phyloP scores from a whole-genome alignment of 2,888 invertebrate genomes.

The Macrophya annulata region DNA sequence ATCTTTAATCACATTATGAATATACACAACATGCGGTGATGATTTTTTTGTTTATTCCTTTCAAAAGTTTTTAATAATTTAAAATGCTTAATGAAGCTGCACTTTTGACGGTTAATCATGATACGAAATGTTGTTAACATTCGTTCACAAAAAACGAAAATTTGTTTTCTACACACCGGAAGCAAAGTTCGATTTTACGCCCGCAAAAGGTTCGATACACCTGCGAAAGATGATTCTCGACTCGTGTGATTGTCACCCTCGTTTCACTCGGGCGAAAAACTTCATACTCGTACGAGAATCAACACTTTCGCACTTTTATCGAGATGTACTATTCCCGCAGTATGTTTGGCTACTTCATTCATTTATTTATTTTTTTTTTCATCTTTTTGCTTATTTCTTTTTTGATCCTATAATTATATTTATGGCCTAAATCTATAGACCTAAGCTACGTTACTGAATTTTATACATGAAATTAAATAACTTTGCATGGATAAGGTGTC shows the following conservation, averaged over 20 bases:
- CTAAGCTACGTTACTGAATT: neutral
- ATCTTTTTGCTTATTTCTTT: neutral
- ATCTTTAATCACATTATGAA: neutral
- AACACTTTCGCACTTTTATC: no score
- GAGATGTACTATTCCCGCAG: no score
- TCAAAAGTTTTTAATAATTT: neutral
- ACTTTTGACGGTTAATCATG: neutral
- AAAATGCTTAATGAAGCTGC: neutral
- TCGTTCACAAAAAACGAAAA: neutral
- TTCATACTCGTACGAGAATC: no score
- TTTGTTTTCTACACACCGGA: no score
- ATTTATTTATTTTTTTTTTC: neutral
- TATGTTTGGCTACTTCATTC: neutral
- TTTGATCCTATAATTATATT: neutral
- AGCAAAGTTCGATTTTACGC: no score
- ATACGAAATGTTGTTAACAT: neutral
- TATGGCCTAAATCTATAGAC: constrained; percentile 31
- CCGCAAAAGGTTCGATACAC: no score
- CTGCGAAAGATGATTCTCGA: no score
- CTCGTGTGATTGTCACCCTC: no score
- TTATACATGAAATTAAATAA: constrained; percentile 23
- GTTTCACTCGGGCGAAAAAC: no score
- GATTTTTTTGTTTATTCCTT: neutral
- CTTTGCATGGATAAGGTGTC: constrained; percentile 30
- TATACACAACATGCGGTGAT: no score